A percentile compares a stretch with the other conserved stretches of the same genome.
Conservation (phyloP, 2,113 vertebrate species). For the Phoxinus phoxinus region DNA sequence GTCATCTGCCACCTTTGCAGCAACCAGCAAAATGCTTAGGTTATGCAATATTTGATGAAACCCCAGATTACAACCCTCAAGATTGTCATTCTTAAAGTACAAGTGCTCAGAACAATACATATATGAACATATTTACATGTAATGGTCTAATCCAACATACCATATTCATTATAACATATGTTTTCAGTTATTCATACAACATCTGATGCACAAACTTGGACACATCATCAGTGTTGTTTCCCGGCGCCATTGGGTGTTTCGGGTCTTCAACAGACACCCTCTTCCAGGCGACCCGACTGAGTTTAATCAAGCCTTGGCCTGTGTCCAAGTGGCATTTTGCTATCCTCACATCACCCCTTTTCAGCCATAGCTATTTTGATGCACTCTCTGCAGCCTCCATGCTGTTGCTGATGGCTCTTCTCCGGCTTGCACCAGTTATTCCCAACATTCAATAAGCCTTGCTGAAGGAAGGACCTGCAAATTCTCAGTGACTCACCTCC, state of each 20-base stretch:
- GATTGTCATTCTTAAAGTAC: not conserved
- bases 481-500: not conserved
- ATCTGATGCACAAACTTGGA: too few species aligned
- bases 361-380: not conserved
- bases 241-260: too few species aligned
- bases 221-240: too few species aligned
- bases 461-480: not conserved
- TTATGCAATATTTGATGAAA: conserved; percentile 29
- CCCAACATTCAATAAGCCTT: too few species aligned
- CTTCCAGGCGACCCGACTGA: too few species aligned
- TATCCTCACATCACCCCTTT: not conserved
- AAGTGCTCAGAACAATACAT: not conserved
- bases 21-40: conserved; percentile 13
- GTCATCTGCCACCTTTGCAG: conserved; percentile 25
- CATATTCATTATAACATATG: not conserved
- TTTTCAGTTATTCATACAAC: too few species aligned
- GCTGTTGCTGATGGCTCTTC: too few species aligned
- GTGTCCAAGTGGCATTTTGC: too few species aligned
- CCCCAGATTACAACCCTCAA: conserved; percentile 1
- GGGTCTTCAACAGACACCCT: too few species aligned
- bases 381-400: not conserved
- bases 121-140: conserved; percentile 15
- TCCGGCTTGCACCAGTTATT: too few species aligned
- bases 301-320: too few species aligned
- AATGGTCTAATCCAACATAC: not conserved